phyloP scores from a whole-genome alignment of 2,113 vertebrate species.

The Cryptotis parvus region DNA sequence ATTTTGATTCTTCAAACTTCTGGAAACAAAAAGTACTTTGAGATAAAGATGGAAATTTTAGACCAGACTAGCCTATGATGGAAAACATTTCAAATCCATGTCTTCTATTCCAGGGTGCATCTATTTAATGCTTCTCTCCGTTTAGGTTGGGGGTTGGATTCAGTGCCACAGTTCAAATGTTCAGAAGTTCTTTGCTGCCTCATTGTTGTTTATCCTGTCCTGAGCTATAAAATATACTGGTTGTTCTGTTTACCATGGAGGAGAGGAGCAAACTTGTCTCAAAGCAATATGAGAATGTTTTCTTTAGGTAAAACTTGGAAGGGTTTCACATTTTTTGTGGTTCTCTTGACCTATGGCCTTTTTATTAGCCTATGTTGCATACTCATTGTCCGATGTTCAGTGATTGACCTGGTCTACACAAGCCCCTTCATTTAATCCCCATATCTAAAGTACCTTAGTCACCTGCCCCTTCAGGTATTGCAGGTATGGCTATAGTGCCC shows the following conservation, averaged over 20 bases:
- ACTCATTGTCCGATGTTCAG: too few relatives aligned
- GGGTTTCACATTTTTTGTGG: not conserved
- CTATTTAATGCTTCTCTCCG: not conserved
- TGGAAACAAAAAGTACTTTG: slow-evolving; percentile 55
- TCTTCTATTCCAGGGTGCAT: slow-evolving; percentile 3
- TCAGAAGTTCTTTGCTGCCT: slow-evolving; percentile 25
- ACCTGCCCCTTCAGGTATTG: too few relatives aligned
- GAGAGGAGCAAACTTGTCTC: not conserved
- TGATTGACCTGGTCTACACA: too few relatives aligned
- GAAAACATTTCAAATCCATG: not conserved
- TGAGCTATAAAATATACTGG: slow-evolving; percentile 24
- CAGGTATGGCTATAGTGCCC: too few relatives aligned
- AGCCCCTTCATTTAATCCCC: too few relatives aligned
- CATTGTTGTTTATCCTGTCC: not conserved
- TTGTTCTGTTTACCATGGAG: not conserved
- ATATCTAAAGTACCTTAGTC: too few relatives aligned
- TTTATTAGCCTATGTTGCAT: not conserved
- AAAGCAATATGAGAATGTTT: not conserved
- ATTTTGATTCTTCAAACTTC: slow-evolving; percentile 63
- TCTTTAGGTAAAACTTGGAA: not conserved
- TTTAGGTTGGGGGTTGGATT: too few relatives aligned
- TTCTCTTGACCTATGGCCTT: not conserved
- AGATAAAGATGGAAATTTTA: slow-evolving; percentile 55
- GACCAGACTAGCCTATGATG: not conserved
- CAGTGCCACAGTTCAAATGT: slow-evolving; percentile 8